These are phyloP conservation scores for Coleophora deauratella DNA, from an alignment of 2,888 invertebrate genomes.

Conservation along the genomic window DNA sequence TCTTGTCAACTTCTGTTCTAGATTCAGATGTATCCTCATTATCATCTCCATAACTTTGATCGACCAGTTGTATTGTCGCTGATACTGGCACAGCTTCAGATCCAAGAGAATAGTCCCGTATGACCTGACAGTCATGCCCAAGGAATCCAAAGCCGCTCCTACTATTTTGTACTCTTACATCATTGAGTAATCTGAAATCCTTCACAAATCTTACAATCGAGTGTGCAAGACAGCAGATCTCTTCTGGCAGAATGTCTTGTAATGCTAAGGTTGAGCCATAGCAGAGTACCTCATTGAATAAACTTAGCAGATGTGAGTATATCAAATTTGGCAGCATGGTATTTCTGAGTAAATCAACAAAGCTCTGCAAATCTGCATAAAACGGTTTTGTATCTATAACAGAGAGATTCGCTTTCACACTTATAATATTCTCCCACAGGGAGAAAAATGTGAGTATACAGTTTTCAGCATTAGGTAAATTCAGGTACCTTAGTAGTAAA, in stretches of 20 bases:
- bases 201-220: constrained; percentile 90
- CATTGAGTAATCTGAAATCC: constrained; percentile 83
- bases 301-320: constrained; percentile 87
- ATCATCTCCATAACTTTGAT: constrained; percentile 63
- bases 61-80: constrained; percentile 55
- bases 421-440: constrained; percentile 92
- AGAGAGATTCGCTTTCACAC: constrained; percentile 91
- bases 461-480: constrained; percentile 77
- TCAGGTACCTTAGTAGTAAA: constrained; percentile 72
- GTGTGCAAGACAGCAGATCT: constrained; percentile 90
- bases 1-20: constrained; percentile 79
- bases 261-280: constrained; percentile 92
- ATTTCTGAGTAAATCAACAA: constrained; percentile 81
- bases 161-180: constrained; percentile 58
- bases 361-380: constrained; percentile 87
- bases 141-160: constrained; percentile 63
- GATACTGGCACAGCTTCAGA: constrained; percentile 46
- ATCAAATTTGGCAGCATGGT: constrained; percentile 85
- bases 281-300: constrained; percentile 92
- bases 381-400: constrained; percentile 92
- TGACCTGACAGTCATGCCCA: constrained; percentile 53
- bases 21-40: constrained; percentile 45
- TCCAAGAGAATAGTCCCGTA: constrained; percentile 51
- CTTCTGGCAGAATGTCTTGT: constrained; percentile 90
- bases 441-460: constrained; percentile 87